Base-by-base conservation (phyloP, 2,797 vertebrate genomes). In the Carduelis carduelis region DNA sequence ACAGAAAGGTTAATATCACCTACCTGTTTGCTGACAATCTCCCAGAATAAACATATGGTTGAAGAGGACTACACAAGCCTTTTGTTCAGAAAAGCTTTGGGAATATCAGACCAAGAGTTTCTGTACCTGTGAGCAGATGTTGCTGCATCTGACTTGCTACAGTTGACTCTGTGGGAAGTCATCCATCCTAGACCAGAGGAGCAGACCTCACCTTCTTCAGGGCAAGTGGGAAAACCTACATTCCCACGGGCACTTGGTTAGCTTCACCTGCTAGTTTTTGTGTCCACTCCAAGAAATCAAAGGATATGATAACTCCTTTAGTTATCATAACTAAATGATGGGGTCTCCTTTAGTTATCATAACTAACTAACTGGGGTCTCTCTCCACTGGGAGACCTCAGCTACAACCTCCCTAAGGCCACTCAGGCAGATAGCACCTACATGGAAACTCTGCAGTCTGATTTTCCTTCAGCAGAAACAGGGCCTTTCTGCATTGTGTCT, bases 21-120 rank as follows among this genome's bases (percentile, higher is more conserved):
- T 32, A 35, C 12, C 27, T 32, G 5, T 39, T 18, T 68, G 23
- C 17, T 52, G 13, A 46, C 14, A 46, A 41, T 50, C 34, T 35
- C 26, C 39, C 15, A 63, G 46, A 80, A 60, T 0, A 87, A 9
- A 26, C 17, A 37, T 2, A 2, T 0, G 0, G 15, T 21, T 55
- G 24, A 52, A 79, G 23, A 69, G 6, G 39, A 57, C 28, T 52
- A 4, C 17, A 72, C 18, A 56, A 57, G 14, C 7, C 41, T 70
- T 80, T 53, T 8, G 3, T 61, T 78, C 20, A 77, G 39, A 65
- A 60, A 61, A 90, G 11, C n/a, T 91, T 32, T 74, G 34, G 12
- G 11, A 83, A n/a, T n/a, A 75, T n/a, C 49, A 90, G 21, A 68
- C 11, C 15, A 47, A 44, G 23, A 9, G 39, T 27, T 59, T 71